phyloP scores from a whole-genome alignment of 2,113 vertebrate species.

The Polypterus senegalus region DNA sequence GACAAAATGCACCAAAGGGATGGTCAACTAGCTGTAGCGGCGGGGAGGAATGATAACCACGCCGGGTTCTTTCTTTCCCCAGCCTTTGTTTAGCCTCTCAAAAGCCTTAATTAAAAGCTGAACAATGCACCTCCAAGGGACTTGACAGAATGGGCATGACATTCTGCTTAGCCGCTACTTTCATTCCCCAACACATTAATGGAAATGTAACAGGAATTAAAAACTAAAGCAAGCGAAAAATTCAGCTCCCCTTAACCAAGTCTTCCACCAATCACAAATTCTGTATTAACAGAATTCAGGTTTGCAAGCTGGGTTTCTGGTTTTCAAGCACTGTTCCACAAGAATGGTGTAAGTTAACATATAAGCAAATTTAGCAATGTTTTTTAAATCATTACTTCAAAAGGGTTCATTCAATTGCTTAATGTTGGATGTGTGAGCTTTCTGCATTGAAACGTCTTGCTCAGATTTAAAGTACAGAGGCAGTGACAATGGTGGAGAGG shows the following conservation, averaged over 20 bases:
- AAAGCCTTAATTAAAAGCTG: conserved; percentile 62
- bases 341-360: no score
- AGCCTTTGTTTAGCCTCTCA: conserved; percentile 60
- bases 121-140: conserved; percentile 50
- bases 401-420: no score
- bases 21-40: conserved; percentile 58
- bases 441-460: not conserved
- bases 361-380: no score
- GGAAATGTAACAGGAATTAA: not conserved
- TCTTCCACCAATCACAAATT: no score
- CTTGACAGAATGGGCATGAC: conserved; percentile 57
- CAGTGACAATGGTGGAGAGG: not conserved
- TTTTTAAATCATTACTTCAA: no score
- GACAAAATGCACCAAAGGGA: conserved; percentile 66
- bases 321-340: no score
- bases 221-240: not conserved
- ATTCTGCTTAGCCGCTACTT: conserved; percentile 30
- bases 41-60: conserved; percentile 68
- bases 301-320: no score
- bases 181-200: not conserved
- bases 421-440: not conserved
- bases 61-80: conserved; percentile 36
- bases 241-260: no score
- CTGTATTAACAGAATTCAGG: no score
- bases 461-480: not conserved